Percentiles rank a stretch among this genome's conserved stretches.
phyloP scores from a whole-genome alignment of 37 sponge, comb jelly and placozoan genomes.

The Ianthella basta region DNA sequence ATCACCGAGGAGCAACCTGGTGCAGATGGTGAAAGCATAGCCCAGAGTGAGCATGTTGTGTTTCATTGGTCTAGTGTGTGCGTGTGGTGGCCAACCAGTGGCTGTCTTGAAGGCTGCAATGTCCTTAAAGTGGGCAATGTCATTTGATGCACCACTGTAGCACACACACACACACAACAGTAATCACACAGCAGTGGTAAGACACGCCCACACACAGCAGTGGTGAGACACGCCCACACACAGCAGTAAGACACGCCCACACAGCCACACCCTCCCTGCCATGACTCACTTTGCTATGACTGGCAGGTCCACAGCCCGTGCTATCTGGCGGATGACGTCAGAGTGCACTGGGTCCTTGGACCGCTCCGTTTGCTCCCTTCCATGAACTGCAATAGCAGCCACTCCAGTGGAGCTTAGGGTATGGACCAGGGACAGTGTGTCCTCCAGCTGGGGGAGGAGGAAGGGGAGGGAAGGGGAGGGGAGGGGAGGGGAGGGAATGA shows the following conservation, averaged over 20 bases:
- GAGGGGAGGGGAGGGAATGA: no score
- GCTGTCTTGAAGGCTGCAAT: slow-evolving; percentile 44
- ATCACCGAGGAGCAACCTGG: slow-evolving; percentile 84
- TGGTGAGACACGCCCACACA: not conserved
- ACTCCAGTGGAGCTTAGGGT: slow-evolving; percentile 94
- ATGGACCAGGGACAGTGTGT: slow-evolving; percentile 82
- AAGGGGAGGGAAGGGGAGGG: not conserved
- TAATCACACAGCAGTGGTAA: not conserved
- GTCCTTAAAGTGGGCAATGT: slow-evolving; percentile 66
- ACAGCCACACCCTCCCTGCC: not conserved
- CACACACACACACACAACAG: not conserved
- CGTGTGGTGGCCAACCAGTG: slow-evolving; percentile 43
- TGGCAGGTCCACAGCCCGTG: slow-evolving; percentile 69
- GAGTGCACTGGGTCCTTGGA: slow-evolving; percentile 75
- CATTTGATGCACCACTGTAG: slow-evolving; percentile 79
- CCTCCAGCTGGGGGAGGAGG: slow-evolving; percentile 56
- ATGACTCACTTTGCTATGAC: slow-evolving; percentile 90
- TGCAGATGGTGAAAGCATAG: not conserved
- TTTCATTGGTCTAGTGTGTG: not conserved
- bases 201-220: not conserved
- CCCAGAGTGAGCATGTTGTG: not conserved
- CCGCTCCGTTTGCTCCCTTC: slow-evolving; percentile 67
- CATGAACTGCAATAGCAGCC: slow-evolving; percentile 93
- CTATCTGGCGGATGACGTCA: slow-evolving; percentile 77
- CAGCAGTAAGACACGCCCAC: not conserved